Evolutionary conservation across 2,113 vertebrate genomes (phyloP).

Genomic region (Mastomys natalensis): DNA sequence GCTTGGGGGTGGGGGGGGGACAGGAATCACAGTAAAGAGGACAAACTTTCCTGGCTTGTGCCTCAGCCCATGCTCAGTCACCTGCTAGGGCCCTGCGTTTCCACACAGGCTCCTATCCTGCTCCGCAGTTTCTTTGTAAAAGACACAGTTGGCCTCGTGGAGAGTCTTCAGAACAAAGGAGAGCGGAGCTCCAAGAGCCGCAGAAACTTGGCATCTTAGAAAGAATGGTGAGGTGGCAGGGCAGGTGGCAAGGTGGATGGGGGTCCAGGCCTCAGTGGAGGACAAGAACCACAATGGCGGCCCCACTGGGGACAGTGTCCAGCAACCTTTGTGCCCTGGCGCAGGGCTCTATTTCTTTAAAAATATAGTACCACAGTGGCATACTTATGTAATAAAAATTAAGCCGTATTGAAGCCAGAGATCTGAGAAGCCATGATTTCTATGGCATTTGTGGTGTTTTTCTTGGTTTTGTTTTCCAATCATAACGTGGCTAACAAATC

Average conservation of each 20-base stretch:
- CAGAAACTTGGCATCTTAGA: background rate
- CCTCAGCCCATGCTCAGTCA: constrained; percentile 63
- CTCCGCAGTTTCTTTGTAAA: constrained; percentile 81
- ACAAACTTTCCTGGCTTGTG: constrained; percentile 77
- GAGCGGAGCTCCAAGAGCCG: constrained; percentile 71
- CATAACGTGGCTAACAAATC: fast-evolving
- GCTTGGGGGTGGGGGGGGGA: background rate
- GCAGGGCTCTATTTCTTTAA: background rate
- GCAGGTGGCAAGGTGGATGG: background rate
- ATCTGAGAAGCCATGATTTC: background rate
- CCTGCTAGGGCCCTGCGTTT: constrained; percentile 58
- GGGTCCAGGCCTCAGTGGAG: fast-evolving
- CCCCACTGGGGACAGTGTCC: fast-evolving
- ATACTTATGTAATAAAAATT: background rate
- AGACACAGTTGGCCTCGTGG: constrained; percentile 76
- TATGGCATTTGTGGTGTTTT: background rate
- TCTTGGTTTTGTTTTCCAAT: background rate
- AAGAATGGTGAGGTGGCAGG: fast-evolving
- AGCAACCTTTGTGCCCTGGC: background rate
- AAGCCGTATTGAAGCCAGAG: constrained; percentile 42
- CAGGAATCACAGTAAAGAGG: constrained; percentile 66
- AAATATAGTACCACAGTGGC: background rate
- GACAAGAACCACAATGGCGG: fast-evolving
- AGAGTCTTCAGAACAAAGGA: constrained; percentile 82
- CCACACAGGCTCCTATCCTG: constrained; percentile 53